These are phyloP conservation scores for Sipha flava DNA, from an alignment of 1,140 invertebrate species.

Conservation along the genomic window DNA sequence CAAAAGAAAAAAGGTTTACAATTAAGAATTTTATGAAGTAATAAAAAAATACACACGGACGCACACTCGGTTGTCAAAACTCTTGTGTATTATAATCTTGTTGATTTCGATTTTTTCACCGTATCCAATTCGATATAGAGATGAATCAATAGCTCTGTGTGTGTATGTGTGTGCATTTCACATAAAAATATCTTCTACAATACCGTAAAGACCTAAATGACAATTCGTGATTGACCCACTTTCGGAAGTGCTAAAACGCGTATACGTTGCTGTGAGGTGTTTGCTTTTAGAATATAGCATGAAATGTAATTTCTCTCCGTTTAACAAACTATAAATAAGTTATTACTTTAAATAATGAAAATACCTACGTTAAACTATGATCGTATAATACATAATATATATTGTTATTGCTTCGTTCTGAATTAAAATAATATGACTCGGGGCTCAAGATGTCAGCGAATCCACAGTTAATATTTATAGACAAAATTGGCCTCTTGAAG, in stretches of 20 bases:
- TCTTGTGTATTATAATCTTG: no score
- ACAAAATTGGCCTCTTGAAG: no score
- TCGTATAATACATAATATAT: background rate
- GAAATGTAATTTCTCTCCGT: background rate
- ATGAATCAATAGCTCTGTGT: background rate
- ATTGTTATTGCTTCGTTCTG: background rate
- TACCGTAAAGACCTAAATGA: background rate
- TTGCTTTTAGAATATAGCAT: no score
- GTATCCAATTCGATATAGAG: background rate
- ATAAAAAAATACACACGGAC: no score
- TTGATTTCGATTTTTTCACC: background rate
- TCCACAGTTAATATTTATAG: no score
- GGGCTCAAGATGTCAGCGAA: no score
- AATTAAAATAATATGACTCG: no score
- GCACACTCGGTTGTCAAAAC: background rate
- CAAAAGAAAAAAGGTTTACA: no score
- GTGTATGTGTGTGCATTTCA: background rate
- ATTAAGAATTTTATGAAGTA: no score
- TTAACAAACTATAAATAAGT: background rate
- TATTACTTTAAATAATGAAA: background rate
- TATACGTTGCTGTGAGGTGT: no score
- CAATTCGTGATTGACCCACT: background rate
- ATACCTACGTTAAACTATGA: background rate
- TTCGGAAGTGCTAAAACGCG: background rate
- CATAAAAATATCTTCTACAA: background rate